Evolutionary conservation across 2,113 vertebrate species (phyloP).

Genomic region (Cochlearius cochlearius): DNA sequence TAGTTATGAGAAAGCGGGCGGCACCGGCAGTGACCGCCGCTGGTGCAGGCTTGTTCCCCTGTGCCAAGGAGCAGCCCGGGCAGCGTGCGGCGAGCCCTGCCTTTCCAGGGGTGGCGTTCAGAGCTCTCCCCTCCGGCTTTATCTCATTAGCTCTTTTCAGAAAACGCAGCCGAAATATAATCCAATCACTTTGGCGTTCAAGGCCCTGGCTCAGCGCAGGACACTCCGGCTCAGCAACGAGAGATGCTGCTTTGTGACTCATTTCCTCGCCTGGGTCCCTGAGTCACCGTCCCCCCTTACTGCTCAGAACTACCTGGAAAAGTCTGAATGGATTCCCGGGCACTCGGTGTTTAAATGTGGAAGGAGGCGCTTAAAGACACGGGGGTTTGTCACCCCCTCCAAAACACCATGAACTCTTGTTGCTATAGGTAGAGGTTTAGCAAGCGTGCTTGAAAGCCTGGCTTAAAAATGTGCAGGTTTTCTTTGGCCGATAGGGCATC

Average conservation of each 20-base stretch:
- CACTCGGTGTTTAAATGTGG: neutral
- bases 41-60: neutral
- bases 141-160: neutral
- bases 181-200: neutral
- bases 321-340: neutral
- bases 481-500: neutral
- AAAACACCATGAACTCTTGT: neutral
- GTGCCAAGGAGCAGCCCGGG: neutral
- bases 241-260: constrained; percentile 53
- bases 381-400: neutral
- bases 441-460: neutral
- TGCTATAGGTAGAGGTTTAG: neutral
- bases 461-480: neutral
- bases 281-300: constrained; percentile 58
- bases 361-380: neutral
- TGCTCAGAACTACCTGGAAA: neutral
- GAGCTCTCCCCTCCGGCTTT: neutral
- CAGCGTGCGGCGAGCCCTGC: neutral
- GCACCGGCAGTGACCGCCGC: neutral
- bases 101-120: neutral
- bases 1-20: neutral
- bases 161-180: constrained; percentile 14
- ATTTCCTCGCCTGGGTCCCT: constrained; percentile 57
- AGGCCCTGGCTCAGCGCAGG: constrained; percentile 14
- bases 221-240: neutral